Percentiles rank a stretch among this genome's conserved stretches.
Evolutionary conservation across 2,797 vertebrate genomes (phyloP).

Genomic region (Amblyopsis hoosieri): DNA sequence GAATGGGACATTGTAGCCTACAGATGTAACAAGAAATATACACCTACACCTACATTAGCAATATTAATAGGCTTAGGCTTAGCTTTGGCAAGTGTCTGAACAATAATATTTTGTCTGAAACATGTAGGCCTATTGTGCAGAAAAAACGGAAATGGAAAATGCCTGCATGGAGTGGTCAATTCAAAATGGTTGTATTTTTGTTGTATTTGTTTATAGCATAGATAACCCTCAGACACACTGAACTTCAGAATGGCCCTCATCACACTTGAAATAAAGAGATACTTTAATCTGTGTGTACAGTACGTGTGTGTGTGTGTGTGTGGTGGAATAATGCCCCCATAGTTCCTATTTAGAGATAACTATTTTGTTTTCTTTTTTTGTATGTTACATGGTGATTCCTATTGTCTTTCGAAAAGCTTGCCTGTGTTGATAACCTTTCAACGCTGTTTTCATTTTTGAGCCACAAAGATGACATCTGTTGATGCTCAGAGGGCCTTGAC

Average conservation of each 20-base stretch:
- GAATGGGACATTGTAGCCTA: slow-evolving; percentile 23
- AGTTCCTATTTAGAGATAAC: slow-evolving; percentile 38
- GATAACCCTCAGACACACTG: slow-evolving; percentile 32
- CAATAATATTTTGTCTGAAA: too few relatives aligned
- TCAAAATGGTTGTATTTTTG: too few relatives aligned
- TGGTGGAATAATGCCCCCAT: slow-evolving; percentile 51
- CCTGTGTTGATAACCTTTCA: slow-evolving; percentile 67
- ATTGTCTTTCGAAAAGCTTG: slow-evolving; percentile 58
- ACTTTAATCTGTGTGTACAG: slow-evolving; percentile 31
- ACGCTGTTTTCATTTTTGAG: slow-evolving; percentile 79
- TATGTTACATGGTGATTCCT: slow-evolving; percentile 51
- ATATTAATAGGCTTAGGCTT: too few relatives aligned
- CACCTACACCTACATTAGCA: too few relatives aligned
- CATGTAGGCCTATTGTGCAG: too few relatives aligned
- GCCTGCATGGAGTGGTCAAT: too few relatives aligned
- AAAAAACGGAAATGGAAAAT: too few relatives aligned
- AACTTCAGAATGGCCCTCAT: slow-evolving; percentile 23
- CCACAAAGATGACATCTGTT: slow-evolving; percentile 81
- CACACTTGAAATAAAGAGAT: slow-evolving; percentile 34
- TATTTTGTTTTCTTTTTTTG: slow-evolving; percentile 24
- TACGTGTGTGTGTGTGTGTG: slow-evolving; percentile 36
- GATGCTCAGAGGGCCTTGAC: slow-evolving; percentile 66
- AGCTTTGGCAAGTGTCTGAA: too few relatives aligned
- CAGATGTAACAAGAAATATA: too few relatives aligned
- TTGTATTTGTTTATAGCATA: not conserved